Evolutionary conservation across 2,888 invertebrate genomes (phyloP), one percentile per base, ranked within the genome.

Genomic region (Xiphydria camelus): DNA sequence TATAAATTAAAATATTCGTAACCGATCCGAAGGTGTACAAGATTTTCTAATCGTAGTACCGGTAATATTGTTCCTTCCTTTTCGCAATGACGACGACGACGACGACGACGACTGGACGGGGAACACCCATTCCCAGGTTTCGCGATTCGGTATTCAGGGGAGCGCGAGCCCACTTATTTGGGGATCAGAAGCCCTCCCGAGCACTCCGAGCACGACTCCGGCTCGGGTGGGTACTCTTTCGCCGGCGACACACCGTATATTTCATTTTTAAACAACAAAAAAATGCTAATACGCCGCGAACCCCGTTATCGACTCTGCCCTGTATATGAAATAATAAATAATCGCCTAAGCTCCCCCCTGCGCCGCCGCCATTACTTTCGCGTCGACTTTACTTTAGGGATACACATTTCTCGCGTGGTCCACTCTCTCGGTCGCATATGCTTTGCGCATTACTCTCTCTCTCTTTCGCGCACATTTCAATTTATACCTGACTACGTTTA

Each of bases 241-340:
- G 55, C 63, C 59, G 51, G 61, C 61, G 61, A 57, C 61, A 55
- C 50, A 51, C 51, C 61, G 58, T 68, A 75, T 75, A 75, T 75
- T 74, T 75, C 75, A 75, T 74, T 74, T 74, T 75, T 75, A 73
- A 75, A 75, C 74, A 75, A 74, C 75, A 70, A 69, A 74, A 75
- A 75, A 70, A 75, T 75, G 74, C 72, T 74, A 75, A 75, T 75
- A 65, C 62, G 58, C 57, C 59, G 17, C 10, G 26, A 31, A 37
- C 36, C 10, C 37, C 40, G 62, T 59, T 67, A 67, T 67, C 66
- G 68, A 62, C 61, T 62, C n/a, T 52, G 50, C 39, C 39, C 61
- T 63, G 63, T 64, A 67, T 64, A 66, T 64, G 64, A 70, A 65
- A 68, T 61, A 66, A 71, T 70, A 70, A 68, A 71, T 66, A 70